Evolutionary conservation across 2,113 vertebrate species (phyloP), one percentile per base, ranked within the genome.

Genomic region (Coracopsis vasa): DNA sequence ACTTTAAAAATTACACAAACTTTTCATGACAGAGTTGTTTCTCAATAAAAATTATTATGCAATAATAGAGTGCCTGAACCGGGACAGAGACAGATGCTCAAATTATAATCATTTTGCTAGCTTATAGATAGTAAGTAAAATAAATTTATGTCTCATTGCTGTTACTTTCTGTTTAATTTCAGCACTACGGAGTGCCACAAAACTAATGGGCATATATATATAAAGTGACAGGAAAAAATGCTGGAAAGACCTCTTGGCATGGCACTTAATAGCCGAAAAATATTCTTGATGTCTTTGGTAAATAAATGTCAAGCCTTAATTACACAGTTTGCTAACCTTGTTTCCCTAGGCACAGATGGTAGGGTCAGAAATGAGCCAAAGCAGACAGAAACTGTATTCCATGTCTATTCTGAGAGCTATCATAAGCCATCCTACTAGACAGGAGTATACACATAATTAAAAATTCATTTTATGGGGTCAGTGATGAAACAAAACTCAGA

Each of bases 401-500:
- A 44, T 80, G 41, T 95, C 88, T 96, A 45, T 73, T 97, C 77
- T 86, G 88, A 96, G 84, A 81, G 90, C 87, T 93, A 94, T 94
- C 88, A 80, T 81, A 94, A 95, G 80, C 86, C 84, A 91, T 78
- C 65, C 54, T 94, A 81, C 79, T 45, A 95, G 78, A 95, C 71
- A 92, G 56, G 88, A 95, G 47, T 73, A 80, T 74, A 96, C 91
- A 96, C 92, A 96, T 88, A 96, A 96, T 97, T 96, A 97, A 97
- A 97, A 94, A 97, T 97, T 96, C 91, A 97, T 95, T 95, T 94
- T 86, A 91, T 70, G 79, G 92, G 92, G 94, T 96, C 92, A 96
- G 66, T 48, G 81, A 96, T 94, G 87, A 90, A 96, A 92, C 75
- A 73, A 50, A 94, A 84, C 61, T 90, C 75, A 4, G 81, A 85